Conservation (phyloP, 2,797 vertebrate genomes). For the Garrulus glandarius region DNA sequence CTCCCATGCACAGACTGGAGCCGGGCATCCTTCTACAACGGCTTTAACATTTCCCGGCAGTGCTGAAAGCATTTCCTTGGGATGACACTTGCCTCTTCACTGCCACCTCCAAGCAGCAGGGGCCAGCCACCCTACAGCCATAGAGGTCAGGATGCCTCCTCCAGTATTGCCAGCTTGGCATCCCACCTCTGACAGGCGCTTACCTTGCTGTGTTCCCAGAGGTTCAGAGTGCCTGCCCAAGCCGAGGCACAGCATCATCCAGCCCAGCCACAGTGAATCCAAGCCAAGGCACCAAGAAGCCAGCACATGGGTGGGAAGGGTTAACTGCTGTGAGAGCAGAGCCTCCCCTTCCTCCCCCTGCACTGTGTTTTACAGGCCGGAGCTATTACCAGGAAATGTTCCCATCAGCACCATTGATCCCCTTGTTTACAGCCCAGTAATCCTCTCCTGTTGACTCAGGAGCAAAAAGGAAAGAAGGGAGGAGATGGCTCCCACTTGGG, state of each 20-base stretch:
- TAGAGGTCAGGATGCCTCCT: neutral
- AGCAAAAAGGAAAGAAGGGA: neutral
- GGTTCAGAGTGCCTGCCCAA: neutral
- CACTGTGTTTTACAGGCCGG: conserved; percentile 38
- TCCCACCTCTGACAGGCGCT: rapidly evolving
- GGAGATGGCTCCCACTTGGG: neutral
- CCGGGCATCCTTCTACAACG: neutral
- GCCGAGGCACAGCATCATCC: neutral
- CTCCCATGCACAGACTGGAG: neutral
- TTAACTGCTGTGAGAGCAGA: conserved; percentile 21
- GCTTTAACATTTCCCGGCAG: neutral
- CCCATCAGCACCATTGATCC: conserved; percentile 68
- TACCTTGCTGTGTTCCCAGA: neutral
- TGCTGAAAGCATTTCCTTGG: neutral
- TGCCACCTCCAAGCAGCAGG: neutral
- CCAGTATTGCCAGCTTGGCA: neutral
- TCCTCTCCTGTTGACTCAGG: conserved; percentile 41
- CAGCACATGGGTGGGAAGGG: neutral
- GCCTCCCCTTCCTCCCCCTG: conserved; percentile 36
- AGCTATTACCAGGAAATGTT: conserved; percentile 68
- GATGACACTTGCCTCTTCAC: neutral
- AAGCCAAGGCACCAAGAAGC: neutral
- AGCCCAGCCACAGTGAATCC: neutral
- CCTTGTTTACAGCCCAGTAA: conserved; percentile 61
- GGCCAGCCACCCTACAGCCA: neutral